Conservation (phyloP, 92 coral and sea anemone genomes). For the Palythoa grandis region DNA sequence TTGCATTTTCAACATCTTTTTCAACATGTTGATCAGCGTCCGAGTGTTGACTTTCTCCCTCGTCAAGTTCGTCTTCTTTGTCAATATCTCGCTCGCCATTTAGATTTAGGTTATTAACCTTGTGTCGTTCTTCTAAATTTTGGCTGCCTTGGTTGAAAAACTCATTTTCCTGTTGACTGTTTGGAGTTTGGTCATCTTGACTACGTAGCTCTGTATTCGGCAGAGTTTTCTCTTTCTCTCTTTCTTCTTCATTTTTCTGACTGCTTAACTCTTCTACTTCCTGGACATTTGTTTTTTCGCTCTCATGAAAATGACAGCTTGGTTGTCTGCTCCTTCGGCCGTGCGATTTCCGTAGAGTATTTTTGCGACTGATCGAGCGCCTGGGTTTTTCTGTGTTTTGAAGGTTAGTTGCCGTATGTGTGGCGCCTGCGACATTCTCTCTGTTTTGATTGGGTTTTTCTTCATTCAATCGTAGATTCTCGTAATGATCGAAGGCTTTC, state of each 20-base stretch:
- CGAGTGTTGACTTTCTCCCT: neutral
- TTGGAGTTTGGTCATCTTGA: neutral
- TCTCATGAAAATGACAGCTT: neutral
- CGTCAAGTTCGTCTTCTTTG: neutral
- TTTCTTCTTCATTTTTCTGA: neutral
- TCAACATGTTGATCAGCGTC: neutral
- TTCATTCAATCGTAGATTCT: constrained; percentile 51
- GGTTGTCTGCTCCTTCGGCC: neutral
- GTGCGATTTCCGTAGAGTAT: neutral
- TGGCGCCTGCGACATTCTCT: neutral
- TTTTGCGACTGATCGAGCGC: neutral
- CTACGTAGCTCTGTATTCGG: neutral
- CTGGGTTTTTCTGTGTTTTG: neutral
- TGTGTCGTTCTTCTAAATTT: neutral
- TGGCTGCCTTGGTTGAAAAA: neutral
- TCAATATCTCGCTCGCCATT: neutral
- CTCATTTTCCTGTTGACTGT: neutral
- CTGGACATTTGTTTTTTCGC: neutral
- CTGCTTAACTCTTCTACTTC: neutral
- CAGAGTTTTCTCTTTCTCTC: neutral
- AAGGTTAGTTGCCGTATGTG: neutral
- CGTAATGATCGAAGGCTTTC: constrained; percentile 74
- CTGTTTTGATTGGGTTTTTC: neutral
- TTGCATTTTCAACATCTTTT: neutral
- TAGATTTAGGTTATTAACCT: neutral